Evolutionary conservation across 2,888 invertebrate genomes (phyloP), one percentile per base, ranked within the genome.

Genomic region (Mythimna loreyi): DNA sequence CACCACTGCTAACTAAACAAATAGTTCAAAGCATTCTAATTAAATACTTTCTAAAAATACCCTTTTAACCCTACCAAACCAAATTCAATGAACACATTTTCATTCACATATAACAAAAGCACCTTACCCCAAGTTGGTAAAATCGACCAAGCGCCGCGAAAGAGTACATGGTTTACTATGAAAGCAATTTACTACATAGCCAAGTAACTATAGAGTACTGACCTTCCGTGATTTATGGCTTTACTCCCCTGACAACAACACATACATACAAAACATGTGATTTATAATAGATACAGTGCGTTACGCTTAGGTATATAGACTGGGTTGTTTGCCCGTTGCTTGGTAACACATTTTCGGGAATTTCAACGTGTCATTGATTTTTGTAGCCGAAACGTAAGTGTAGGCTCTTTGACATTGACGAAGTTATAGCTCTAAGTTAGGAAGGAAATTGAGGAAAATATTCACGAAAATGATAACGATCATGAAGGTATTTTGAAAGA

Each of bases 271-370:
- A 67, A 84, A 87, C 86, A 85, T 88, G 78, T 89, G 90, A 88
- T 87, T 88, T 89, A 87, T 88, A 81, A 78, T 83, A 80, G 81
- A 73, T 78, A 79, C 82, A 72, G 83, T 89, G 90, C 90, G 90
- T 91, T 88, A 78, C 73, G 62, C 72, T 73, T 80, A 61, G 73
- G 49, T 80, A 78, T 87, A 86, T 86, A 77, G 84, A 86, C 86
- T 76, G 52, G 77, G 72, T 68, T 72, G 75, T 80, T 80, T 77
- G 70, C 21, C 47, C 74, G 91, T 91, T 91, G 91, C 91, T 78
- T 81, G 63, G 91, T 72, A 73, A 91, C 91, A 75, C 72, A 78
- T 83, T 88, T 77, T 82, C 76, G 80, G 80, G 80, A 28, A n/a
- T 25, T 43, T 33, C 8, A 19, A 53, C 33, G 40, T 53, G 58